Evolutionary conservation across 2,888 invertebrate genomes (phyloP), one percentile per base, ranked within the genome.

Genomic region (Drosophila prolongata): DNA sequence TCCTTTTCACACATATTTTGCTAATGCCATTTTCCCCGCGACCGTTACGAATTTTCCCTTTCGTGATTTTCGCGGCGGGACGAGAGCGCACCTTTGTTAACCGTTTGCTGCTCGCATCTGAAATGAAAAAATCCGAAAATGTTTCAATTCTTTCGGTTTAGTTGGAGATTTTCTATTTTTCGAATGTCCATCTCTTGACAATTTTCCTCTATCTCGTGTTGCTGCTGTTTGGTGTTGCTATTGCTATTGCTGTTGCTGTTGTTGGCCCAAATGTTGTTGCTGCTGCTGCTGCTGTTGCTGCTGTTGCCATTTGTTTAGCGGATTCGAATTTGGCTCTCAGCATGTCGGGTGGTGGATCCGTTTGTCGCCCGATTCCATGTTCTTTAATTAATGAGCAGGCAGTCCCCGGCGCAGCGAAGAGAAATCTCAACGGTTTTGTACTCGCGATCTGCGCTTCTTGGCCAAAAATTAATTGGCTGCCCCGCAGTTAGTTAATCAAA

Each of bases 21-120:
- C 16, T 40, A 42, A 35, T 42, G 43, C 37, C 60, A 44, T 13
- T 44, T 58, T 34, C 44, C 62, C 38, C 34, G 46, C 67, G 58
- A 13, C 58, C 52, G 53, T 60, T 69, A 47, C 52, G 69, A 53
- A 68, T 53, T 53, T 53, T 68, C 68, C 52, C 43, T 62, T 59
- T 35, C 27, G 38, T 14, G 61, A 43, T 50, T 54, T 66, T 47
- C 38, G 47, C 65, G 40, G 27, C 46, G 35, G 55, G 55, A 47
- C 55, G 27, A 27, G 65, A 46, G 83, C 80, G 89, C 89, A 90
- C 89, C 89, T 89, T 90, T 87, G 85, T 83, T 85, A 89, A 87
- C 88, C 89, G 89, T 90, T 90, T 80, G 89, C 87, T 87, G 89
- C 79, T 89, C 90, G 89, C 89, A 89, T 89, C 89, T 90, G 81